phyloP scores from a whole-genome alignment of 2,888 invertebrate species.

The Capitulum mitella region DNA sequence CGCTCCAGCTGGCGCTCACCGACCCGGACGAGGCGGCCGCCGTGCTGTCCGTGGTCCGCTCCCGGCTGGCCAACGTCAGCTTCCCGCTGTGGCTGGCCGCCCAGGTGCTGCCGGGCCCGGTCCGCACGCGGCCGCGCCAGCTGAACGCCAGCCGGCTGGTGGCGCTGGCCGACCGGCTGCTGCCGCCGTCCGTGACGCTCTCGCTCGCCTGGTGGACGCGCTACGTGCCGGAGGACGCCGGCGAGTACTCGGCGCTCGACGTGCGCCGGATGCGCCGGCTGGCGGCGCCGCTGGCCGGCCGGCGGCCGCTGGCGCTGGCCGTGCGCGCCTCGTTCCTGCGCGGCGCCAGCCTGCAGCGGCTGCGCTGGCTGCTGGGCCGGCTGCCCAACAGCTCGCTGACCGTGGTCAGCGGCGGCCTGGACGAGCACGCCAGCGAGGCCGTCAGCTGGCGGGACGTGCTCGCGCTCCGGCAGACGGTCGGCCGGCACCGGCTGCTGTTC shows the following conservation, averaged over 20 bases:
- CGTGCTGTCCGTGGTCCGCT: background rate
- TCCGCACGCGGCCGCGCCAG: background rate
- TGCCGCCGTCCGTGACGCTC: background rate
- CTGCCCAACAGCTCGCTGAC: background rate
- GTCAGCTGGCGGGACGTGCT: background rate
- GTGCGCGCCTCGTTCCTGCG: background rate
- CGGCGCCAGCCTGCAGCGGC: background rate
- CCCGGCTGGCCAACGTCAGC: background rate
- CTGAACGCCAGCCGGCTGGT: background rate
- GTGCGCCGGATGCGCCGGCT: background rate
- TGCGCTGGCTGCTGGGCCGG: background rate
- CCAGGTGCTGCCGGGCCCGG: background rate
- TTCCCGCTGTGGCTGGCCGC: conserved; percentile 6
- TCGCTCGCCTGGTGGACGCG: background rate
- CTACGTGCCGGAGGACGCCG: background rate
- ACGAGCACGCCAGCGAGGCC: background rate
- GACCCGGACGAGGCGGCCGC: background rate
- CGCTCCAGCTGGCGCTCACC: background rate
- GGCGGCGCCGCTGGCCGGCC: background rate
- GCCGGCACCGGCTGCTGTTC: background rate
- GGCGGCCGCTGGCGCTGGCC: background rate
- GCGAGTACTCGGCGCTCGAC: background rate
- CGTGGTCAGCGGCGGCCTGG: background rate
- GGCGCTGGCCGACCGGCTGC: background rate
- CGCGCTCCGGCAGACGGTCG: background rate